Evolutionary conservation across 2,797 vertebrate genomes (phyloP), one percentile per base, ranked within the genome.

Genomic region (Spizella passerina): DNA sequence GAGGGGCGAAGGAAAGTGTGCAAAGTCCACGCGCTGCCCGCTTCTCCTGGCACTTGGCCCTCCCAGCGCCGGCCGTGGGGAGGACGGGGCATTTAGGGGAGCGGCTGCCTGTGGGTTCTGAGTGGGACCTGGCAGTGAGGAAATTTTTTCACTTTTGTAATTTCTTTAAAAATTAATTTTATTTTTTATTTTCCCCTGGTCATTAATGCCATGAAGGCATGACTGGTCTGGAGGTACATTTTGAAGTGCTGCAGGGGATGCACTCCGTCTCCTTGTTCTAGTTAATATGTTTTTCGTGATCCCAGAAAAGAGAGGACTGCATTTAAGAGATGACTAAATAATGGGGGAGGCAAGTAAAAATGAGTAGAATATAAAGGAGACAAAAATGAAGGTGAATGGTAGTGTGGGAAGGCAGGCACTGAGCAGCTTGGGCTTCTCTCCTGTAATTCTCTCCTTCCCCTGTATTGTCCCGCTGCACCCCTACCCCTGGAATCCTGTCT

Each of bases 241-340:
- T 82, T 38, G 71, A 84, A 94, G 77, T 73, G 83, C 61, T 82
- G 64, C 34, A 89, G 41, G 64, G 59, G 76, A 76, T 57, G 82
- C n/a, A 29, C 72, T 92, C 53, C 2, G 21, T 78, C 76, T 92
- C 6, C 34, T 78, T 71, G 41, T 61, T 96, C 89, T 88, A 38
- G 71, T 87, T 76, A 66, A 71, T 93, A 68, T 57, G 57, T 93
- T 92, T 79, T 43, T 83, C 49, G 26, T 77, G 89, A 70, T 66
- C 18, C 47, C 76, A 7, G 57, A 88, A 61, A 91, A 85, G 85
- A 85, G 71, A 86, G 64, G 76, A 79, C 59, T 94, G 70, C 88
- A 32, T 96, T 88, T 96, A 85, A 94, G 94, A 92, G 86, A 86
- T 90, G 86, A 85, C 81, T 92, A 89, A 93, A 90, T 95, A 93